Conservation (phyloP, 1,140 invertebrate species). For the Vollenhovia emeryi region DNA sequence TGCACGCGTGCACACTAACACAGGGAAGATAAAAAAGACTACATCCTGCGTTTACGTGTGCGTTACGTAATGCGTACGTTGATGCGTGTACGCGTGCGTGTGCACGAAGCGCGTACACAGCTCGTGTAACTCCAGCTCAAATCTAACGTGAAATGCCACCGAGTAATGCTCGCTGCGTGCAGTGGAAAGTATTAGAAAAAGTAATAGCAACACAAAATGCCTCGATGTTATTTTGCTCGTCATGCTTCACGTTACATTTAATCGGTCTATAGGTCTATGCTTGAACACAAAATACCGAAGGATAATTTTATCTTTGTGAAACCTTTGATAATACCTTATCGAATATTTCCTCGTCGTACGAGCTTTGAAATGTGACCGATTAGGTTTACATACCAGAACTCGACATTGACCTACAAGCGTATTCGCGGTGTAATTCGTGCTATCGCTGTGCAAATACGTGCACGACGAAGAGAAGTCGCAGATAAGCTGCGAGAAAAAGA, state of each 20-base stretch:
- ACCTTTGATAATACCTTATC: not conserved
- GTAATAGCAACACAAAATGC: not conserved
- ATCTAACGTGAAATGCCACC: slow-evolving; percentile 23
- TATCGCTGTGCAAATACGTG: slow-evolving; percentile 24
- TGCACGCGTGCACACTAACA: slow-evolving; percentile 17
- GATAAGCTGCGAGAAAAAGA: not conserved
- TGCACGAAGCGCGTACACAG: not conserved
- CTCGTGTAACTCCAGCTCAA: too few relatives aligned
- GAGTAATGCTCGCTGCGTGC: slow-evolving; percentile 2
- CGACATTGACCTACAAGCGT: slow-evolving; percentile 1
- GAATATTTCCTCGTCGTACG: not conserved
- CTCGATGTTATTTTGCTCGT: not conserved
- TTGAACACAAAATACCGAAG: not conserved
- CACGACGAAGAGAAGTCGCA: not conserved
- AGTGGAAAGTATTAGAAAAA: not conserved
- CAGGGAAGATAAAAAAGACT: slow-evolving; percentile 32
- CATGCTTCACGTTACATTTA: not conserved
- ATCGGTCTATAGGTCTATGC: not conserved
- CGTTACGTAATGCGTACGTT: slow-evolving; percentile 12
- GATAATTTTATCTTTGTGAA: not conserved
- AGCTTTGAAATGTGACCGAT: not conserved
- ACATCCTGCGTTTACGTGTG: slow-evolving; percentile 47
- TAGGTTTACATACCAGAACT: slow-evolving; percentile 18
- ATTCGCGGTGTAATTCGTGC: not conserved
- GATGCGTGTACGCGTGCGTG: not conserved